A percentile compares a stretch with the other conserved stretches of the same genome.
These are phyloP conservation scores for Cataglyphis cursor DNA, from an alignment of 2,888 invertebrate genomes.

Conservation along the genomic window DNA sequence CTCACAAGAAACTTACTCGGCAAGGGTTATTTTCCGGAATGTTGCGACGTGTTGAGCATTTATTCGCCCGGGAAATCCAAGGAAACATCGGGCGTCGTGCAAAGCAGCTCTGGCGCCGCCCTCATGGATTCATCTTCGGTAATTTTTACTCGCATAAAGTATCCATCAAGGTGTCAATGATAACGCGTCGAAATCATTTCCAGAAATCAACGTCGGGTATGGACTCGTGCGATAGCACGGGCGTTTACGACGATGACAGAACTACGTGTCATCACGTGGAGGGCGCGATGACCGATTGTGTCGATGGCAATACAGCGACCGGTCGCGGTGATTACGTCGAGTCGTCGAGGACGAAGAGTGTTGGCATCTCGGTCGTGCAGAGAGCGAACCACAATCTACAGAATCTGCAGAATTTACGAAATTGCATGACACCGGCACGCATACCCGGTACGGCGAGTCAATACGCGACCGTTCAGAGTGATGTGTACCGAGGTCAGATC, in stretches of 20 bases:
- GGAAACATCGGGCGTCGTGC: constrained; percentile 83
- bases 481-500: constrained; percentile 79
- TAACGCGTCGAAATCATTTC: not conserved
- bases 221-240: constrained; percentile 70
- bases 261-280: constrained; percentile 53
- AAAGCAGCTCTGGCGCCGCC: constrained; percentile 85
- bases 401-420: constrained; percentile 80
- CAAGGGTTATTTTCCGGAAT: constrained; percentile 83
- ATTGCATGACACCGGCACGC: constrained; percentile 68
- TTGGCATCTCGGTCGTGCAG: constrained; percentile 34
- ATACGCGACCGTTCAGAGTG: constrained; percentile 65
- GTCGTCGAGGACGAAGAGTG: constrained; percentile 41
- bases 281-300: constrained; percentile 43
- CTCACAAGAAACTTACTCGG: constrained; percentile 84
- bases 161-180: not conserved
- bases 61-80: constrained; percentile 84
- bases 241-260: constrained; percentile 67
- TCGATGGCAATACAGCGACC: constrained; percentile 26
- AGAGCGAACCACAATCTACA: constrained; percentile 80
- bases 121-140: constrained; percentile 83
- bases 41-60: constrained; percentile 84
- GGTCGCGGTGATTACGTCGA: constrained; percentile 29
- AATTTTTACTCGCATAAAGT: constrained; percentile 55
- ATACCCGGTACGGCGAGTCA: constrained; percentile 52
- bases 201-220: constrained; percentile 75